Conservation (phyloP, 1,140 invertebrate species). For the Bombus confusus region DNA sequence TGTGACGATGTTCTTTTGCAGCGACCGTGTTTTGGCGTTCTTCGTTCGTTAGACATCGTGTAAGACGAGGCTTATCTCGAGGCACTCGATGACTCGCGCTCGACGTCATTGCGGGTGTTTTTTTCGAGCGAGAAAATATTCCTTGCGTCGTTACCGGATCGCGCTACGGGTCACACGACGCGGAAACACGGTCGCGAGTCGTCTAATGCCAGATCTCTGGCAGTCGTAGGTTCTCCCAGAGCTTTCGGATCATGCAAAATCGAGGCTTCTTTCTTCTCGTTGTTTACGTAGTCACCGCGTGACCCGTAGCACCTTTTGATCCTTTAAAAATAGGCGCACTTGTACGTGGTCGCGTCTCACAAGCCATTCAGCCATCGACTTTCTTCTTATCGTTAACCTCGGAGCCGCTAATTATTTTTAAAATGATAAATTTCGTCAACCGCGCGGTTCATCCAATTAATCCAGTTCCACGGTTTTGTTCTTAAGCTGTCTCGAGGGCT, state of each 20-base stretch:
- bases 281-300: slow-evolving; percentile 12
- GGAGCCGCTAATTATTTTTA: background rate
- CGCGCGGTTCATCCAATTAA: background rate
- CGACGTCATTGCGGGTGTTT: background rate
- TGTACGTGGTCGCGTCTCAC: slow-evolving; percentile 15
- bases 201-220: slow-evolving; percentile 18
- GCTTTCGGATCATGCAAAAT: slow-evolving; percentile 34
- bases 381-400: background rate
- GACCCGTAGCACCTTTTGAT: background rate
- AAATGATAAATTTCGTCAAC: background rate
- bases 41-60: background rate
- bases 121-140: background rate
- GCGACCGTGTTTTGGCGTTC: background rate
- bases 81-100: background rate
- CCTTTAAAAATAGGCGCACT: slow-evolving; percentile 39
- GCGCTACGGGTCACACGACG: background rate
- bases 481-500: background rate
- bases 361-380: background rate
- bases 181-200: background rate
- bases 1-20: background rate
- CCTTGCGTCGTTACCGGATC: background rate
- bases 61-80: background rate
- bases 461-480: too few species aligned
- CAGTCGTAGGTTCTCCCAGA: slow-evolving; percentile 40
- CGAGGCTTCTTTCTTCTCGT: slow-evolving; percentile 18